phyloP scores from a whole-genome alignment of 2,797 vertebrate species.

The Monodelphis domestica region DNA sequence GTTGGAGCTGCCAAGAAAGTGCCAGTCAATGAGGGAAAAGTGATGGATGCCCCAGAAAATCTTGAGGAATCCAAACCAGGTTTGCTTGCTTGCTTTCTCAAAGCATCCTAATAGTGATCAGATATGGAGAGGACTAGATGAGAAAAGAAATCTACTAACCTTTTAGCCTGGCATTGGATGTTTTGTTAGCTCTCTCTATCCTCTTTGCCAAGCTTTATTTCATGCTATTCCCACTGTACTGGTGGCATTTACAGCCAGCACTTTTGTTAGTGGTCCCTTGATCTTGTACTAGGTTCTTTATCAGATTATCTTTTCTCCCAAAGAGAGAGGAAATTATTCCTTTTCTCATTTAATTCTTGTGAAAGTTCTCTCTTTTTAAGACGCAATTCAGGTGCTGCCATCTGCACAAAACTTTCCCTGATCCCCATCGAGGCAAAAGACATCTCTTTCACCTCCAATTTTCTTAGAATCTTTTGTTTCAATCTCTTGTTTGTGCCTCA shows the following conservation, averaged over 20 bases:
- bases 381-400: neutral
- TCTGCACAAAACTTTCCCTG: neutral
- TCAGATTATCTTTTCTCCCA: neutral
- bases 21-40: neutral
- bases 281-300: neutral
- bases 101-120: neutral
- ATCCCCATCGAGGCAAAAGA: neutral
- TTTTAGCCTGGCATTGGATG: neutral
- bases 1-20: neutral
- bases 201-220: neutral
- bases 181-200: neutral
- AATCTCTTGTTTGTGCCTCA: neutral
- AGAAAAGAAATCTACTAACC: neutral
- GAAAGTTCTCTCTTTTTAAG: neutral
- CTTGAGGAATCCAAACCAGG: conserved; percentile 12
- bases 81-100: conserved; percentile 22
- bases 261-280: neutral
- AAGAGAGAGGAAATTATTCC: neutral
- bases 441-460: neutral
- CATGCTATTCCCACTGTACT: neutral
- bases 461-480: neutral
- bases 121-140: neutral
- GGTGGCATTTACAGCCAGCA: neutral
- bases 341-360: neutral
- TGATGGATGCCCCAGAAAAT: neutral